Percentiles rank a stretch among this genome's conserved stretches.
Evolutionary conservation across 2,888 invertebrate genomes (phyloP).

Genomic region (Didymodactylos carnosus): DNA sequence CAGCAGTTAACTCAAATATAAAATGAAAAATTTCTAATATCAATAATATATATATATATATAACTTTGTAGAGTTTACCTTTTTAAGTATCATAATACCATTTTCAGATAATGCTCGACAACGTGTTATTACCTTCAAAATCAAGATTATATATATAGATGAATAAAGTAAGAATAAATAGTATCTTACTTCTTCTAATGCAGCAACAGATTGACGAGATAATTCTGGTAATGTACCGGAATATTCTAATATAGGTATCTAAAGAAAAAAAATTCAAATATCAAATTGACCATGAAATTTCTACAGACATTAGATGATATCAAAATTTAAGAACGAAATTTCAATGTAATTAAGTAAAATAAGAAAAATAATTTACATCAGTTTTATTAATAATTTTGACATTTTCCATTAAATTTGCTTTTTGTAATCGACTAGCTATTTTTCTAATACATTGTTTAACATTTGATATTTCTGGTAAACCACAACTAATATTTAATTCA

Average conservation of each 20-base stretch:
- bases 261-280: not conserved
- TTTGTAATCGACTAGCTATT: not conserved
- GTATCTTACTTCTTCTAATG: not conserved
- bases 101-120: not conserved
- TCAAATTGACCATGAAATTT: not conserved
- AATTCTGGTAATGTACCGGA: not conserved
- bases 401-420: not conserved
- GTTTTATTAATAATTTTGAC: not conserved
- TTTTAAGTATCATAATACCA: not conserved
- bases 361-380: not conserved
- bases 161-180: too few relatives aligned
- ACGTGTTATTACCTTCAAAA: not conserved
- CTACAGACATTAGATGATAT: too few relatives aligned
- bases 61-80: not conserved
- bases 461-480: constrained; percentile 1
- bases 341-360: too few relatives aligned
- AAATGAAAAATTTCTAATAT: not conserved
- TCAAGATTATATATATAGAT: too few relatives aligned
- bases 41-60: not conserved
- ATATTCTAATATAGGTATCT: not conserved
- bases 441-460: not conserved
- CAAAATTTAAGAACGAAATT: too few relatives aligned
- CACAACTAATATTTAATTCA: not conserved
- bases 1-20: not conserved
- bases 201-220: not conserved